Conservation (phyloP, 1,140 invertebrate genomes). For the Bombus sylvicola region DNA sequence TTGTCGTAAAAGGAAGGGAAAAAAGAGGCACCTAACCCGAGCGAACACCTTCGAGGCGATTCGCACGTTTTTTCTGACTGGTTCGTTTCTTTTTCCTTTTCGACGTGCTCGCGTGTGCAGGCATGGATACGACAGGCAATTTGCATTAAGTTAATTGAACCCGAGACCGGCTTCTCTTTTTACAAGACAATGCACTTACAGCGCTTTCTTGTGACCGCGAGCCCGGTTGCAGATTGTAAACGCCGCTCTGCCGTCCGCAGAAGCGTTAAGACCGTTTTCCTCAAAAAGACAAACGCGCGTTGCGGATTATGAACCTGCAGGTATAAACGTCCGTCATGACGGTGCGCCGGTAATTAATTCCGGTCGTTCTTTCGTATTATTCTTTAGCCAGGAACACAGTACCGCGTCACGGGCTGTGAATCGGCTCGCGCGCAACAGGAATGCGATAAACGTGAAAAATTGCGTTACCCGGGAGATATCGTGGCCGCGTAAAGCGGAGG, state of each 20-base stretch:
- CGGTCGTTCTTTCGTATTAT: constrained; percentile 66
- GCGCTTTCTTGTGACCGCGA: constrained; percentile 54
- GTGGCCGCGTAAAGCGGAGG: background rate
- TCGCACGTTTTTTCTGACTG: constrained; percentile 49
- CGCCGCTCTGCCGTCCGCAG: constrained; percentile 1
- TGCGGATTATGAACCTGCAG: constrained; percentile 69
- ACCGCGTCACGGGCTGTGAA: background rate
- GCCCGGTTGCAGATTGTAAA: constrained; percentile 28
- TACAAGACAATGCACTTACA: constrained; percentile 70
- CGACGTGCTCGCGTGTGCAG: constrained; percentile 21
- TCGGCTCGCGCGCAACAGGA: constrained; percentile 51
- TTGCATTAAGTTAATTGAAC: constrained; percentile 71
- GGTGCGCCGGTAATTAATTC: constrained; percentile 70
- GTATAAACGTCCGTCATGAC: constrained; percentile 48
- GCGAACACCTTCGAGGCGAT: constrained; percentile 57
- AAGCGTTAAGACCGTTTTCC: constrained; percentile 64
- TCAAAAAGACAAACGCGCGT: constrained; percentile 70
- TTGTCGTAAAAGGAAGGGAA: background rate
- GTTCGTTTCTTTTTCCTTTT: constrained; percentile 22
- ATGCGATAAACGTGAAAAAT: constrained; percentile 68
- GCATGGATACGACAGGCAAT: constrained; percentile 65
- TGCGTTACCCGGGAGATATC: constrained; percentile 30
- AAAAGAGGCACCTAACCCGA: background rate
- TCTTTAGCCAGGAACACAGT: constrained; percentile 43
- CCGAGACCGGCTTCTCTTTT: constrained; percentile 54